Evolutionary conservation across 1,140 invertebrate species (phyloP), one percentile per base, ranked within the genome.

Genomic region (Meloidogyne hapla): DNA sequence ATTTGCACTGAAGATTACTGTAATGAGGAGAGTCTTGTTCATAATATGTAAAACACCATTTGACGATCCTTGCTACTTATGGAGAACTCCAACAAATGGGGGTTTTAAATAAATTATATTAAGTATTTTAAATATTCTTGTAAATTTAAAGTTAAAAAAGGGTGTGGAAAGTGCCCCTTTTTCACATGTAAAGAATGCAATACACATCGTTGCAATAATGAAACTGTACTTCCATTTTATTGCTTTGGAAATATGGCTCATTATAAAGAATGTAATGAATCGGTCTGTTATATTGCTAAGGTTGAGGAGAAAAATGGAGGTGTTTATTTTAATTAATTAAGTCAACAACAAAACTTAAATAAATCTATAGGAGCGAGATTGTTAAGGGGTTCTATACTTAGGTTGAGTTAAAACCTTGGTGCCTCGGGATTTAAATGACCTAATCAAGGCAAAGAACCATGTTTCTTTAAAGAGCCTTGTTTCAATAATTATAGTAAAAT

Each of bases 291-390:
- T 56, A 56, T 56, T 56, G 48, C 48, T 0, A 56, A 21, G n/a
- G n/a, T 56, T 56, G 48, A 56, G n/a, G 48, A 56, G n/a, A 18
- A 56, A 56, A 56, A n/a, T 56, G 48, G n/a, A 56, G 48, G 48
- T 56, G n/a, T 56, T 56, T 56, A n/a, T 18, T 18, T 18, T 18
- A 0, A 18, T 18, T 18, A 18, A 48, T 48, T 48, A n/a, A 48
- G 13, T 15, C 18, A n/a, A n/a, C n/a, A n/a, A n/a, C n/a, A n/a
- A n/a, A n/a, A n/a, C n/a, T n/a, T n/a, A n/a, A n/a, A n/a, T n/a
- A n/a, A n/a, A n/a, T n/a, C n/a, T n/a, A n/a, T n/a, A n/a, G n/a
- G n/a, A n/a, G n/a, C n/a, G n/a, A n/a, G n/a, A n/a, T n/a, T n/a
- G n/a, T n/a, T n/a, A n/a, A n/a, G n/a, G n/a, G n/a, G n/a, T n/a